These are phyloP conservation scores for Ichneumon xanthorius DNA, from an alignment of 2,888 invertebrate genomes.

Conservation along the genomic window DNA sequence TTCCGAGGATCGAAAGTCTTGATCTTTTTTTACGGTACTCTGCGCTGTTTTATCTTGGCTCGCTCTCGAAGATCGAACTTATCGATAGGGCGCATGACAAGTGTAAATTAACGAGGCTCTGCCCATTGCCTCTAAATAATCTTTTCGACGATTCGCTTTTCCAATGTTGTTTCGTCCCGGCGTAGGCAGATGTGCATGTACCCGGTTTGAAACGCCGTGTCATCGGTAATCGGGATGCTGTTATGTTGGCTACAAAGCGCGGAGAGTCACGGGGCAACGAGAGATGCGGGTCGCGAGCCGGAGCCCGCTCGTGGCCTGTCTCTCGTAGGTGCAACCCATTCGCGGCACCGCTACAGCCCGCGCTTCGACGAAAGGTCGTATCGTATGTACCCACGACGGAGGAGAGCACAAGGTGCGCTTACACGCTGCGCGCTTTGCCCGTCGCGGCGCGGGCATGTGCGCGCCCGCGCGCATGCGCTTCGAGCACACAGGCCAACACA, in stretches of 20 bases:
- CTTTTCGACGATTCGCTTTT: slow-evolving; percentile 3
- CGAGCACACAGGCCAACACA: not conserved
- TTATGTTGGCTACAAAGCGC: slow-evolving; percentile 31
- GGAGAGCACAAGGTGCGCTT: slow-evolving; percentile 62
- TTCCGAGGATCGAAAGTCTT: not conserved
- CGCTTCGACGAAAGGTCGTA: slow-evolving; percentile 65
- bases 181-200: slow-evolving; percentile 1
- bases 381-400: slow-evolving; percentile 42
- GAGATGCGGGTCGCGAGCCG: slow-evolving; percentile 49
- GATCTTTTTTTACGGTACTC: not conserved
- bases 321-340: slow-evolving; percentile 62
- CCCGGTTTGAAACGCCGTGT: slow-evolving; percentile 16
- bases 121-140: not conserved
- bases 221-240: slow-evolving; percentile 53
- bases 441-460: slow-evolving; percentile 11
- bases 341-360: slow-evolving; percentile 35
- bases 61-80: not conserved
- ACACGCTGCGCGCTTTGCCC: slow-evolving; percentile 16
- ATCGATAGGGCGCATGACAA: not conserved
- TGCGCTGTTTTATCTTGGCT: not conserved
- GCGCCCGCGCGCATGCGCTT: not conserved
- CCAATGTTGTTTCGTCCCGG: not conserved
- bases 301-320: slow-evolving; percentile 38
- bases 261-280: slow-evolving; percentile 8
- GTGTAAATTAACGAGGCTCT: not conserved